phyloP scores from a whole-genome alignment of 1,140 invertebrate genomes.

The Drosophila pandora region DNA sequence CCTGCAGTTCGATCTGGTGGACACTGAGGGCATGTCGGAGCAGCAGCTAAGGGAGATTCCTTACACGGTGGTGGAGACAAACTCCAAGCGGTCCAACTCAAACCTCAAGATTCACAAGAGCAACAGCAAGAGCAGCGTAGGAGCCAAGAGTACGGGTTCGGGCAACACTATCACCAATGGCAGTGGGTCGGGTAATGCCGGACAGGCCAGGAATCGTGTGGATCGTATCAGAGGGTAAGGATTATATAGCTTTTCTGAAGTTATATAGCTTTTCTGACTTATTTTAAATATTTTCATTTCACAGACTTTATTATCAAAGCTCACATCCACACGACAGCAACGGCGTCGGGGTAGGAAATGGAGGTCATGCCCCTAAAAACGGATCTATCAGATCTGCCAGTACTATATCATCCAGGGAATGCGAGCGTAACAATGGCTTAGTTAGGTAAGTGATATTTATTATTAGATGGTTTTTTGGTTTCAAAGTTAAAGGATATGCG shows the following conservation, averaged over 20 bases:
- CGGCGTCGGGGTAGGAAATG: slow-evolving; percentile 34
- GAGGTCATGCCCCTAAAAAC: slow-evolving; percentile 67
- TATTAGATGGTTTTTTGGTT: too few species aligned
- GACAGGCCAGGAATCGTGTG: slow-evolving; percentile 78
- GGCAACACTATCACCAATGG: slow-evolving; percentile 80
- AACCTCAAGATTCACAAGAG: slow-evolving; percentile 83
- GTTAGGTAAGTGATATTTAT: slow-evolving; percentile 60
- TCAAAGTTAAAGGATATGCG: not conserved
- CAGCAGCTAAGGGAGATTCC: slow-evolving; percentile 95
- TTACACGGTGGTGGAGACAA: slow-evolving; percentile 94
- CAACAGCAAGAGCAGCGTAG: slow-evolving; percentile 80
- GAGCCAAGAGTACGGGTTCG: slow-evolving; percentile 79
- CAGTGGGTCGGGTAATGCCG: slow-evolving; percentile 59
- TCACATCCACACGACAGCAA: slow-evolving; percentile 77
- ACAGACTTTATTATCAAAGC: slow-evolving; percentile 82
- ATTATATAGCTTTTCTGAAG: not conserved
- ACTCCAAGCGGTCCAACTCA: slow-evolving; percentile 80
- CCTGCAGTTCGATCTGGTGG: slow-evolving; percentile 94
- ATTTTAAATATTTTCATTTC: slow-evolving; percentile 7
- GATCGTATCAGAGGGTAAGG: slow-evolving; percentile 80
- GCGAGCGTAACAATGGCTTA: slow-evolving; percentile 75
- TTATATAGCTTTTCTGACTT: too few species aligned
- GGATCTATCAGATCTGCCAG: slow-evolving; percentile 82
- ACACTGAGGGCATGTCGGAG: slow-evolving; percentile 94
- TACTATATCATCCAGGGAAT: slow-evolving; percentile 80